Base-by-base conservation (phyloP, 2,888 invertebrate species). In the Agonopterix subpropinquella region DNA sequence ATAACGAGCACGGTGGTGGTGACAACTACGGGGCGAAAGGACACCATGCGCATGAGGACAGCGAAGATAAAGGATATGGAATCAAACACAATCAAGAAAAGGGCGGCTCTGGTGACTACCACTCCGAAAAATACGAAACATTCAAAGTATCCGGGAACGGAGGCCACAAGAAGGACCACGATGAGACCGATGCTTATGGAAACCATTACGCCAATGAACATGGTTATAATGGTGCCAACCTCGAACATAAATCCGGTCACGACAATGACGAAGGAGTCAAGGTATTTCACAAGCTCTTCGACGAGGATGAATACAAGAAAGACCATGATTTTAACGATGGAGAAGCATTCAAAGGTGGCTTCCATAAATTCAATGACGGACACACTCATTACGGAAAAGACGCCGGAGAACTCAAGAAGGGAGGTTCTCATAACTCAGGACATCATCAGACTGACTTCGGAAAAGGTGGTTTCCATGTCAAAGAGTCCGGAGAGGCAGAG, bases 241-340 rank as follows among this genome's bases (percentile, higher is more conserved):
- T 89, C 64, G 89, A 85, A 36, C 77, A 89, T 55, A 83, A 89
- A 53, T 75, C 85, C 43, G 84, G 75, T 36, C 90, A 91, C 69
- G 89, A 86, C 62, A 91, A 92, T 74, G 92, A 91, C 1, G 89
- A 91, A 62, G 90, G 89, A 65, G 89, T 91, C 57, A 91, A 90
- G 53, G 92, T 92, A 60, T 93, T 89, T 81, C 92, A 92, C 74
- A 92, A 92, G 63, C 89, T 92, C 53, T 92, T 91, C 70, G 90
- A 91, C 71, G 92, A 93, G 71, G 91, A 94, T 67, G 93, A 93
- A 76, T 92, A 89, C 84, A 92, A 93, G 70, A 93, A 93, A 77
- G 91, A 92, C 67, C 91, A 92, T 61, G 91, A 91, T 66, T 92
- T 93, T 87, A 92, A 92, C 73, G 92, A 93, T 73, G 91, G 91